Evolutionary conservation across 1,140 invertebrate genomes (phyloP).

Genomic region (Solen grandis): DNA sequence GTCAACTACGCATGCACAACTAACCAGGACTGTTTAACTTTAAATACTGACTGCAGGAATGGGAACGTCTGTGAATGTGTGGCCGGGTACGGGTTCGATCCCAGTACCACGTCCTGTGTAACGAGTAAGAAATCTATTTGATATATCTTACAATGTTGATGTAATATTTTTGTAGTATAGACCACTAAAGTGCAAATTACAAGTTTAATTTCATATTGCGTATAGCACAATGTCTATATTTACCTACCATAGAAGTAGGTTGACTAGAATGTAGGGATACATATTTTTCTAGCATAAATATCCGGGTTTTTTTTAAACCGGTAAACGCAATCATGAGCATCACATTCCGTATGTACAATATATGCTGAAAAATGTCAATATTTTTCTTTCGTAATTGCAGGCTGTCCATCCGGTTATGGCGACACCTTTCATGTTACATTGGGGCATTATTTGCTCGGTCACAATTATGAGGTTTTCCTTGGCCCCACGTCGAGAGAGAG

Average conservation of each 20-base stretch:
- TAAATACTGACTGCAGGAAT: slow-evolving; percentile 29
- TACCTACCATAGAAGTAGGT: neutral
- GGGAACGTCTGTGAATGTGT: slow-evolving; percentile 34
- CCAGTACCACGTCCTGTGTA: neutral
- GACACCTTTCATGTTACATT: neutral
- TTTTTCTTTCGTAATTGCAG: neutral
- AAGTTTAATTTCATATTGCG: neutral
- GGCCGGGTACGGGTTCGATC: slow-evolving; percentile 38
- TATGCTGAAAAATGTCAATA: neutral
- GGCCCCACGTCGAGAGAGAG: neutral
- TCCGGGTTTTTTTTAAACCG: neutral
- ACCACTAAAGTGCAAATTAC: neutral
- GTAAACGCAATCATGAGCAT: neutral
- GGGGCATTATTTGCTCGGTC: neutral
- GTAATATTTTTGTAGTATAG: neutral
- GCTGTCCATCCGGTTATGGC: neutral
- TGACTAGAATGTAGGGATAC: neutral
- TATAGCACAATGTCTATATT: neutral
- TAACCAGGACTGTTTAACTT: neutral
- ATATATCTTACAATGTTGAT: no score
- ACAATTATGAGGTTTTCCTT: neutral
- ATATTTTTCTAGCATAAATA: neutral
- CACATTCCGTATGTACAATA: neutral
- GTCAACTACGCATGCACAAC: neutral
- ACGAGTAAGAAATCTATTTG: no score